Evolutionary conservation across 2,113 vertebrate genomes (phyloP), one percentile per base, ranked within the genome.

Genomic region (Bettongia penicillata): DNA sequence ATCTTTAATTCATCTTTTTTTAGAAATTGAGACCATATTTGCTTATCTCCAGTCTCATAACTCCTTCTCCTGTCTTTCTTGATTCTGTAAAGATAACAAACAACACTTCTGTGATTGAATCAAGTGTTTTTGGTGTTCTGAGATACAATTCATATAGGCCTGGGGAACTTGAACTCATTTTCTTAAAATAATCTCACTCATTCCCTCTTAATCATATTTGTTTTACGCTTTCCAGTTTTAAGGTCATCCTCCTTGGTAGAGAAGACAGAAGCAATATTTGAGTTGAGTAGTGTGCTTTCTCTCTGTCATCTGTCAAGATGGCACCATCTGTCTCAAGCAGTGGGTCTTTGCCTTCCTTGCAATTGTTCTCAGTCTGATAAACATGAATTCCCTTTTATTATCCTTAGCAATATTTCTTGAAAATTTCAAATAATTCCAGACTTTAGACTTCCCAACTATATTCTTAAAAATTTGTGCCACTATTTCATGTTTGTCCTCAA

Each of bases 271-370:
- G 68, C n/a, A 84, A 84, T 43, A 84, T 84, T 84, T 84, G 68
- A 84, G n/a, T 84, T 43, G 68, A 84, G n/a, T 84, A 84, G 19
- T 43, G 14, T 84, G 68, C 68, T 84, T 84, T 23, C n/a, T 43
- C 68, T 84, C 68, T 84, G 68, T 84, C 68, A 84, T 84, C 68
- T 84, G 68, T 84, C 68, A 84, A 84, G 68, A 84, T 84, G n/a
- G n/a, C 68, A 84, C 68, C n/a, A 84, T 84, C 68, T 84, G 68
- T 19, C n/a, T 84, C 68, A 43, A 84, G 68, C 68, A 84, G n/a
- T 84, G 68, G 68, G 68, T 84, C n/a, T 43, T 22, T 84, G 6
- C 68, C 68, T 84, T 84, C 16, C 16, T 84, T 43, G n/a, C 43
- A 6, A 19, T n/a, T 77, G 14, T 84, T 84, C 68, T 84, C 68